phyloP scores from a whole-genome alignment of 2,888 invertebrate species.

The Hemithea aestivaria region DNA sequence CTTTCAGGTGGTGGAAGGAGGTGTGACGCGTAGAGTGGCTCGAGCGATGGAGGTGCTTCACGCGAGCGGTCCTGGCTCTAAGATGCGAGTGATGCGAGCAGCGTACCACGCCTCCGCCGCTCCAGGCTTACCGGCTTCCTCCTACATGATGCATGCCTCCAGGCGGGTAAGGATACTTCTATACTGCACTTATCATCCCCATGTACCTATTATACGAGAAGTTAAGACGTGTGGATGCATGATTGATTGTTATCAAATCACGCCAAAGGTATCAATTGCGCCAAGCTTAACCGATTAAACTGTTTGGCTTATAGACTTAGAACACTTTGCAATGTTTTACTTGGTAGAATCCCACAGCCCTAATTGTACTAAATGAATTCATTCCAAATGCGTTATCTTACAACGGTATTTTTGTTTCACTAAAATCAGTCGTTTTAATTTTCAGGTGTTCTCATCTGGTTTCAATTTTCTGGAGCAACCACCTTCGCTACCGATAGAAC shows the following conservation, averaged over 20 bases:
- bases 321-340: too few relatives aligned
- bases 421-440: conserved; percentile 14
- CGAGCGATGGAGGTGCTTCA: conserved; percentile 84
- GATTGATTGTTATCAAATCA: too few relatives aligned
- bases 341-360: too few relatives aligned
- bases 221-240: too few relatives aligned
- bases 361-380: too few relatives aligned
- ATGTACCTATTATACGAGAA: too few relatives aligned
- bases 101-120: conserved; percentile 69
- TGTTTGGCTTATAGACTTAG: too few relatives aligned
- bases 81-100: conserved; percentile 85
- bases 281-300: too few relatives aligned
- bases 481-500: conserved; percentile 51
- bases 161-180: conserved; percentile 48
- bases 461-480: conserved; percentile 55
- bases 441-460: conserved; percentile 70
- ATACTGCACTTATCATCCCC: conserved; percentile 2
- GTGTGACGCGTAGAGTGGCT: conserved; percentile 72
- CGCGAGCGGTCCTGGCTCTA: conserved; percentile 83
- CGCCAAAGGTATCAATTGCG: too few relatives aligned
- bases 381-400: too few relatives aligned
- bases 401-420: too few relatives aligned
- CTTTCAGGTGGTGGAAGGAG: conserved; percentile 71
- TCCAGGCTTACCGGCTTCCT: conserved; percentile 61
- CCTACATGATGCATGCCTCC: conserved; percentile 68